A percentile compares a stretch with the other conserved stretches of the same genome.
These are phyloP conservation scores for Pseudococcus viburni DNA, from an alignment of 2,888 invertebrate genomes.

Conservation along the genomic window DNA sequence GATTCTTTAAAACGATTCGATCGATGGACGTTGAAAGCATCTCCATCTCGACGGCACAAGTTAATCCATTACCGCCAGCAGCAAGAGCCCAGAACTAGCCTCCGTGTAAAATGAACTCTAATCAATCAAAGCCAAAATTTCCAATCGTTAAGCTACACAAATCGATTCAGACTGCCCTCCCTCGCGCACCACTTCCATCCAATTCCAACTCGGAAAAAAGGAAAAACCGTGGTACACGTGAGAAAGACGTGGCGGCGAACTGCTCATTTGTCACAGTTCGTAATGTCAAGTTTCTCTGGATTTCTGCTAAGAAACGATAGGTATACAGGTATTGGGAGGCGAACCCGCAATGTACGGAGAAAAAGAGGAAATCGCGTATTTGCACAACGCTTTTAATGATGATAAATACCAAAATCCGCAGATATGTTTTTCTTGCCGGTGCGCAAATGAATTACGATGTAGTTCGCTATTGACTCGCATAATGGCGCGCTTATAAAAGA, in stretches of 20 bases:
- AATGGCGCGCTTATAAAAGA: constrained; percentile 42
- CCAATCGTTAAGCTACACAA: not conserved
- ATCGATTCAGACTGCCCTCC: not conserved
- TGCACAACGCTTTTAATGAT: constrained; percentile 40
- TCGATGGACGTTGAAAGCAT: not conserved
- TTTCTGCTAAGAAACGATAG: not conserved
- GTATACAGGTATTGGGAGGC: not conserved
- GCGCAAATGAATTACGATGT: constrained; percentile 32
- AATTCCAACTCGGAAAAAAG: no score
- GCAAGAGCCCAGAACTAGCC: not conserved
- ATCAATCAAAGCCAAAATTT: constrained; percentile 11
- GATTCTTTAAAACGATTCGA: no score
- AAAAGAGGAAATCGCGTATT: constrained; percentile 19
- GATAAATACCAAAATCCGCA: constrained; percentile 33
- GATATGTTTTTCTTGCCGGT: not conserved
- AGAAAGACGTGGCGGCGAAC: not conserved
- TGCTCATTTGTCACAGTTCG: constrained; percentile 1
- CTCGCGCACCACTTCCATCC: not conserved
- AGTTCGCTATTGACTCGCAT: constrained; percentile 19
- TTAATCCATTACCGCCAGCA: not conserved
- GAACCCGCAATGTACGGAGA: not conserved
- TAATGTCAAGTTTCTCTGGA: not conserved
- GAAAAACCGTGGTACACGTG: not conserved
- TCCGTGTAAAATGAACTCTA: not conserved
- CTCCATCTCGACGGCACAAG: not conserved